A percentile compares a stretch with the other conserved stretches of the same genome.
phyloP scores from a whole-genome alignment of 2,888 invertebrate genomes.

The Oxytorus armatus region DNA sequence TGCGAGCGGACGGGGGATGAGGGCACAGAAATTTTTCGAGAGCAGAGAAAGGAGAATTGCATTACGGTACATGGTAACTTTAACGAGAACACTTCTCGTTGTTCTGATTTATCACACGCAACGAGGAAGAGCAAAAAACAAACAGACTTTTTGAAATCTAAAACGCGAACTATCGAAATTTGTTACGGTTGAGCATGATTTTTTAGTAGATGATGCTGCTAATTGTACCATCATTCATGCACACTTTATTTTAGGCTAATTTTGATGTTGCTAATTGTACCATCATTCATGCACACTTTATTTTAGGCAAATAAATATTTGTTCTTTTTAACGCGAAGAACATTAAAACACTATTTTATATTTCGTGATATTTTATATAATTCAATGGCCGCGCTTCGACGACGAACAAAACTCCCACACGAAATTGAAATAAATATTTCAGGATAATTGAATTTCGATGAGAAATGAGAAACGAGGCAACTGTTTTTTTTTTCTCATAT shows the following conservation, averaged over 20 bases:
- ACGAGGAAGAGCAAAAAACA: no score
- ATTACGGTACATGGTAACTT: conserved; percentile 54
- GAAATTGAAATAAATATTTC: conserved; percentile 19
- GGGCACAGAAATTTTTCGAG: conserved; percentile 62
- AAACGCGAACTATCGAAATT: no score
- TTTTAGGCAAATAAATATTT: no score
- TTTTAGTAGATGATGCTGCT: no score
- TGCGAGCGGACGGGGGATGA: background rate
- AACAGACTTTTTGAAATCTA: no score
- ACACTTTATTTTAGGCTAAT: no score
- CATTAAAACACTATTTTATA: background rate
- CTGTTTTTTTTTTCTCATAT: conserved; percentile 27
- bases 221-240: no score
- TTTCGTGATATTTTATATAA: background rate
- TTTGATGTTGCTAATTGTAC: no score
- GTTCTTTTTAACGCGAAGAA: no score
- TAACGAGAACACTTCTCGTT: conserved; percentile 40
- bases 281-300: no score
- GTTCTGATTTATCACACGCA: conserved; percentile 34
- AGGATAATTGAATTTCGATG: background rate
- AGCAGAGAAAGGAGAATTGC: conserved; percentile 64
- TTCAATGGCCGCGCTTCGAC: background rate
- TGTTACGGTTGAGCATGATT: no score
- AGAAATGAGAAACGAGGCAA: conserved; percentile 1
- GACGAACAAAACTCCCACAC: background rate